These are phyloP conservation scores for Latrodectus elegans DNA, from an alignment of 2,888 invertebrate species.

Conservation along the genomic window DNA sequence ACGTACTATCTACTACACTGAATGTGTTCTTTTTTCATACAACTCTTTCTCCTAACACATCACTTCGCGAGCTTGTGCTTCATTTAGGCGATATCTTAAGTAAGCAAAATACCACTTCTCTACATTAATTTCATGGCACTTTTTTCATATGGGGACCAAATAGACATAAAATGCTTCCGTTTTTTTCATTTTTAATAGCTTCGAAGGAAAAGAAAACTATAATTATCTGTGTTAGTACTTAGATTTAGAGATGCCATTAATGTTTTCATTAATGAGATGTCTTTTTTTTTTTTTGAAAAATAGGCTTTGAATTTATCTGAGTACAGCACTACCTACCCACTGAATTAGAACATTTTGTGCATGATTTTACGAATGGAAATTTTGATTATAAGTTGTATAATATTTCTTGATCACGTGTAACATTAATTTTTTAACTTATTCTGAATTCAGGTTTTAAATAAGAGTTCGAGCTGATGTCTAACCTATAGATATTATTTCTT, in stretches of 20 bases:
- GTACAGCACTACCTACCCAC: no score
- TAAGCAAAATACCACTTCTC: background rate
- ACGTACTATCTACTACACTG: conserved; percentile 9
- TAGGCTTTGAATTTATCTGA: no score
- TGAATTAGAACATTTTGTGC: no score
- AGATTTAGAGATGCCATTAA: conserved; percentile 26
- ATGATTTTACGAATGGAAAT: no score
- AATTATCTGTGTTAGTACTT: conserved; percentile 36
- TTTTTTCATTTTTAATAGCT: conserved; percentile 26
- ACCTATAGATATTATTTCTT: no score
- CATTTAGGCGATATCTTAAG: background rate
- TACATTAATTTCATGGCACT: conserved; percentile 19
- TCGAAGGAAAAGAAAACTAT: background rate
- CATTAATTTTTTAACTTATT: no score
- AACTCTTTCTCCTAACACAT: conserved; percentile 7
- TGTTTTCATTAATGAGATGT: conserved; percentile 3
- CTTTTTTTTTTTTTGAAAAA: conserved; percentile 4
- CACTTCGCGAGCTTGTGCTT: conserved; percentile 33
- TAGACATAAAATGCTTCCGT: conserved; percentile 24
- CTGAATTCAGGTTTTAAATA: no score
- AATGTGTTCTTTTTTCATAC: conserved; percentile 20
- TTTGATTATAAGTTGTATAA: no score
- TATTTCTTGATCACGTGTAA: no score
- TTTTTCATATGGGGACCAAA: conserved; percentile 54
- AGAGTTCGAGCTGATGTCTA: no score